Percentiles rank a stretch among this genome's conserved stretches.
Evolutionary conservation across 2,888 invertebrate species (phyloP).

Genomic region (Xestia rhomboidea): DNA sequence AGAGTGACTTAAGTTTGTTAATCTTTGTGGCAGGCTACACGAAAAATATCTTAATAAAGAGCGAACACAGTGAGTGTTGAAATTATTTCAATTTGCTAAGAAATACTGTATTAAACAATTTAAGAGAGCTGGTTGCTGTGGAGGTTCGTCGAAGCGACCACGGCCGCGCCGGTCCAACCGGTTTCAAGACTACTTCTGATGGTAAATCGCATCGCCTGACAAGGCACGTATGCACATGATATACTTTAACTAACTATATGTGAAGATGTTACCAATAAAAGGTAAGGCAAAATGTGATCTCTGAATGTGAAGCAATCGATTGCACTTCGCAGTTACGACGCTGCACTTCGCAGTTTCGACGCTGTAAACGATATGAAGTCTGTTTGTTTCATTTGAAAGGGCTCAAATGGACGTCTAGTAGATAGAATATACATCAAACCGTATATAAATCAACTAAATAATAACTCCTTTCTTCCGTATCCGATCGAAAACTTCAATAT

Average conservation of each 20-base stretch:
- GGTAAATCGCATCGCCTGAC: slow-evolving; percentile 88
- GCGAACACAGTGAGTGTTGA: slow-evolving; percentile 56
- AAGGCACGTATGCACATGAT: slow-evolving; percentile 81
- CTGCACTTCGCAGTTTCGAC: slow-evolving; percentile 14
- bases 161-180: slow-evolving; percentile 85
- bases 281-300: slow-evolving; percentile 60
- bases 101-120: slow-evolving; percentile 80
- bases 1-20: slow-evolving; percentile 16
- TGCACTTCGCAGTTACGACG: slow-evolving; percentile 14
- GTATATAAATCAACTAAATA: not conserved
- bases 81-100: slow-evolving; percentile 81
- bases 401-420: not conserved
- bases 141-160: slow-evolving; percentile 80
- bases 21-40: slow-evolving; percentile 19
- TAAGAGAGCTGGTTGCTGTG: slow-evolving; percentile 79
- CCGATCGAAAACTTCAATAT: not conserved
- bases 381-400: slow-evolving; percentile 4
- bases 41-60: slow-evolving; percentile 54
- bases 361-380: slow-evolving; percentile 6
- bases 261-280: slow-evolving; percentile 68
- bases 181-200: slow-evolving; percentile 86
- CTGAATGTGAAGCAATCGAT: slow-evolving; percentile 56
- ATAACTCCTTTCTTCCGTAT: not conserved
- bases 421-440: not conserved
- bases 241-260: slow-evolving; percentile 70